phyloP scores from a whole-genome alignment of 2,888 invertebrate species.

The Spisula subtruncata region DNA sequence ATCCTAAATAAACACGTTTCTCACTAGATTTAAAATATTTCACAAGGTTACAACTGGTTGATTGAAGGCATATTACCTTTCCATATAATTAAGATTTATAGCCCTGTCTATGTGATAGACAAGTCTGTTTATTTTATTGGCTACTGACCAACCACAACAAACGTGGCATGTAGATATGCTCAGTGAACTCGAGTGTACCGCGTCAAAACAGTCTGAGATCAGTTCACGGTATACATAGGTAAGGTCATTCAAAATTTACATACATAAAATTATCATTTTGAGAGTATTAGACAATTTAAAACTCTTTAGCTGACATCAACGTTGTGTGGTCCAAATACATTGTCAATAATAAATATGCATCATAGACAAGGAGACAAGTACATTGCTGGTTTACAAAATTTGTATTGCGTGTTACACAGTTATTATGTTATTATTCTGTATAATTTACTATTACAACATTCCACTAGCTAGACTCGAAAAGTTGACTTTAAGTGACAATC shows the following conservation, averaged over 20 bases:
- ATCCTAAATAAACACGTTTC: not conserved
- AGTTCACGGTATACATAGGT: not conserved
- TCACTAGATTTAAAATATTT: not conserved
- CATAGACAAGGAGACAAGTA: too few species aligned
- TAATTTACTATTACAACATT: too few species aligned
- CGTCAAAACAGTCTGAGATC: not conserved
- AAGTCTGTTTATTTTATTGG: not conserved
- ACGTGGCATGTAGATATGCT: not conserved
- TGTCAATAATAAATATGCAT: too few species aligned
- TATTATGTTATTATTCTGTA: too few species aligned
- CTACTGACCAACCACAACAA: not conserved
- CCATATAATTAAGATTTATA: not conserved
- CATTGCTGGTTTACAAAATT: too few species aligned
- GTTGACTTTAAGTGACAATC: too few species aligned
- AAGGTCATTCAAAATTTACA: not conserved
- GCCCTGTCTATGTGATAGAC: not conserved
- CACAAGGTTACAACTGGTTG: not conserved
- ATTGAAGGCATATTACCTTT: not conserved
- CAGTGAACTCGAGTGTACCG: not conserved
- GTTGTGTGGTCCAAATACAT: too few species aligned
- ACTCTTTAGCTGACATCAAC: too few species aligned
- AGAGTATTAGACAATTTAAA: too few species aligned
- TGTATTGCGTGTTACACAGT: too few species aligned
- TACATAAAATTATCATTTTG: too few species aligned
- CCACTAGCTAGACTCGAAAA: too few species aligned